Evolutionary conservation across 1,140 invertebrate genomes (phyloP), one percentile per base, ranked within the genome.

Genomic region (Bombus confusus): DNA sequence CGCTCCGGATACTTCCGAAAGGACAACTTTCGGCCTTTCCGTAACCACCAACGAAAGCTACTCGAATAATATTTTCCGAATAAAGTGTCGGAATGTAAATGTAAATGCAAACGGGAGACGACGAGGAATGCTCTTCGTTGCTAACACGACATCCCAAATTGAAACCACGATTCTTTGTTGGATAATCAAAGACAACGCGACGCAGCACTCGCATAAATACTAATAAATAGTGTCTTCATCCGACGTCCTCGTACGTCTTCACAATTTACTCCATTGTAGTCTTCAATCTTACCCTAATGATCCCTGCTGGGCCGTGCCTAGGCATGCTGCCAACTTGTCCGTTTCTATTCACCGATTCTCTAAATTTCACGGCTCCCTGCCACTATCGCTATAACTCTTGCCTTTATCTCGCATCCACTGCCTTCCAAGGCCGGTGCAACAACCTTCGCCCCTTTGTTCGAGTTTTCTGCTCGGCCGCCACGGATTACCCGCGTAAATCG

Each of bases 1-100:
- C 22, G 9, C 62, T 57, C 73, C n/a, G 75, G 72, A 85, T 85
- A 80, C 76, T 86, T 75, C 37, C 47, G 8, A 15, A 90, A 74
- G n/a, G n/a, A 37, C 64, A 83, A 82, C 34, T 77, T 80, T 15
- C 9, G 1, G 18, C 3, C 8, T 3, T 6, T n/a, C 6, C 13
- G 22, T 3, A 12, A 41, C n/a, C 57, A 64, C 66, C 43, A 71
- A 71, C 37, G 73, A 75, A 62, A 73, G 73, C 25, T 41, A 85
- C 47, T 62, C 62, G 79, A 25, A 52, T 34, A 25, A 47, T 34
- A 74, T 52, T 18, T 39, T 12, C 18, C 15, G n/a, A 22, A 39
- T 15, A 62, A 5, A 5, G 10, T 2, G 2, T 10, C 2, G 25
- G 12, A n/a, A 41, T 12, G 12, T 12, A 72, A 72, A 71, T 8